Evolutionary conservation across 2,888 invertebrate genomes (phyloP).

Genomic region (Ypsolopha sequella): DNA sequence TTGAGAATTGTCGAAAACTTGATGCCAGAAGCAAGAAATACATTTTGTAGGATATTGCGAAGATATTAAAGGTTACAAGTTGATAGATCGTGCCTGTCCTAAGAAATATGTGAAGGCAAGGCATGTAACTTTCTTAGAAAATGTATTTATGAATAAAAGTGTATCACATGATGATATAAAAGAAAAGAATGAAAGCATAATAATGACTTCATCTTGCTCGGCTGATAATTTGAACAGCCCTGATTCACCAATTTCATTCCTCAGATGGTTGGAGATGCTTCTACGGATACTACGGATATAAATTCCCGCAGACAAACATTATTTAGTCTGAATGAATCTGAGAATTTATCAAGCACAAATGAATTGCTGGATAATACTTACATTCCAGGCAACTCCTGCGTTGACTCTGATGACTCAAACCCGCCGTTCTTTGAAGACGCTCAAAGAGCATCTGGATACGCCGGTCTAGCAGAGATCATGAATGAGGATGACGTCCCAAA

Average conservation of each 20-base stretch:
- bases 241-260: neutral
- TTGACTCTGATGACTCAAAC: too few species aligned
- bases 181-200: neutral
- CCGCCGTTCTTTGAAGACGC: neutral
- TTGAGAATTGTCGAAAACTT: constrained; percentile 1
- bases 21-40: neutral
- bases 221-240: neutral
- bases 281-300: neutral
- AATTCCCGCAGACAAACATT: neutral
- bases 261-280: neutral
- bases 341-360: too few species aligned
- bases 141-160: too few species aligned
- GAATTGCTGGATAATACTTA: too few species aligned
- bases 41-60: constrained; percentile 9
- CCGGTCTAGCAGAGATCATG: neutral
- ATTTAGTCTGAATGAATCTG: too few species aligned
- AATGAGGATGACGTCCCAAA: neutral
- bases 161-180: neutral
- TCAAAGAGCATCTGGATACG: neutral
- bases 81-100: constrained; percentile 7
- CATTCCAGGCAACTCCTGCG: too few species aligned
- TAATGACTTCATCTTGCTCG: neutral
- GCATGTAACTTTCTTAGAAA: neutral
- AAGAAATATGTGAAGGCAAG: neutral
- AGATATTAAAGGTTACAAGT: constrained; percentile 8